Conservation (phyloP, 2,113 vertebrate genomes). For the Cyanoliseus patagonus region DNA sequence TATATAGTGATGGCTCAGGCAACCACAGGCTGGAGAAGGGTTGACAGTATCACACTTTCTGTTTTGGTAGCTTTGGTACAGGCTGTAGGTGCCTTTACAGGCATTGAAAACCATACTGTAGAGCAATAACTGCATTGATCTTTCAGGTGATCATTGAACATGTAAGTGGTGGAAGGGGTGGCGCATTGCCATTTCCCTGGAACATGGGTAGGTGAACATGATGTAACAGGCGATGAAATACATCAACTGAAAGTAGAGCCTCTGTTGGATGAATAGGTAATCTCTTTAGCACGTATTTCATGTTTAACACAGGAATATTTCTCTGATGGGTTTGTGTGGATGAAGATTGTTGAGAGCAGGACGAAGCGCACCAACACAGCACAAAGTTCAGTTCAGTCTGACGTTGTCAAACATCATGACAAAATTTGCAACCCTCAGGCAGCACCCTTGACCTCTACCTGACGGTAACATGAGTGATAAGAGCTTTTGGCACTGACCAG, state of each 20-base stretch:
- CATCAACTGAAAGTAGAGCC: background rate
- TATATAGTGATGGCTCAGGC: background rate
- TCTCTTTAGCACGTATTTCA: background rate
- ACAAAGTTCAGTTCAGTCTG: background rate
- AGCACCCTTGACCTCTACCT: background rate
- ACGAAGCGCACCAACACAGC: background rate
- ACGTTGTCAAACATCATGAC: rapidly evolving
- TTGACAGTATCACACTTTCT: background rate
- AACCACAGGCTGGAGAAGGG: background rate
- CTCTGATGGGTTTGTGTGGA: background rate
- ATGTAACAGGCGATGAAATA: background rate
- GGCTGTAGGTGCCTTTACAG: rapidly evolving
- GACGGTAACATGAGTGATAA: background rate
- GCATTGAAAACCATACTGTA: background rate
- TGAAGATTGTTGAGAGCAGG: background rate
- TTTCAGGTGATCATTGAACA: background rate
- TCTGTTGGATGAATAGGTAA: background rate
- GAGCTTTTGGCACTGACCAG: background rate
- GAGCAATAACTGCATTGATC: background rate
- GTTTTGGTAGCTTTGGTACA: background rate
- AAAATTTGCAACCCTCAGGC: background rate
- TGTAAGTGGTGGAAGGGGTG: background rate
- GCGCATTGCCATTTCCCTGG: background rate
- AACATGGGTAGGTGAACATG: background rate
- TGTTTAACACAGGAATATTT: background rate